Evolutionary conservation across 2,888 invertebrate species (phyloP), one percentile per base, ranked within the genome.

Genomic region (Anaspis maculata): DNA sequence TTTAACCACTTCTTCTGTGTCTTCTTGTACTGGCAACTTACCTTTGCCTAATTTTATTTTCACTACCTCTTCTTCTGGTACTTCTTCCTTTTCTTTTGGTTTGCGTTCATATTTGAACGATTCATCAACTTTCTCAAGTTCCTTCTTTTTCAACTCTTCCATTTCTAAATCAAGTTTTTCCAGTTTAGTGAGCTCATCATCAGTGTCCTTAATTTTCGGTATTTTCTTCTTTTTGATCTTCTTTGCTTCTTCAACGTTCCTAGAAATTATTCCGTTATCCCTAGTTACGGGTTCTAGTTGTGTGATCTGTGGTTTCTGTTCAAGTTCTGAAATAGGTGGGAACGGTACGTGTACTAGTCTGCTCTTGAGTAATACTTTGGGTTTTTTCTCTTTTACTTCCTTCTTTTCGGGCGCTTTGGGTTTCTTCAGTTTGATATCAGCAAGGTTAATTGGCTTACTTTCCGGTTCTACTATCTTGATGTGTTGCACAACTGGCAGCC

Each of bases 301-400:
- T 25, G 59, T 59, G 13, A 64, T 50, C 13, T 54, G 34, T 2
- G 60, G 51, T 27, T 46, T 49, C 25, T 59, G 52, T 35, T 61
- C 51, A 15, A 45, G 30, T 47, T 61, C 58, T 19, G 42, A 46
- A 21, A 51, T 31, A 16, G 64, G 62, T 33, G 67, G 64, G 43
- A 68, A 68, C 32, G 68, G 66, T 1, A 71, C 56, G 47, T 71
- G 71, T 26, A 65, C 70, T 11, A 84, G 79, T 44, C 79, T 71
- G 55, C 83, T 83, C 53, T 80, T 81, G 1, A 85, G 63, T 54
- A 78, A 71, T 24, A 80, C 66, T 58, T 79, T 81, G 1, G 80
- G 82, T 32, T 83, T 61, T 37, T 48, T 52, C 13, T 49, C 52
- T 72, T 43, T 42, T 27, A 43, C 38, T 46, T 51, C 51, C 40